phyloP scores from a whole-genome alignment of 2,888 invertebrate species.

The Sipha maydis region DNA sequence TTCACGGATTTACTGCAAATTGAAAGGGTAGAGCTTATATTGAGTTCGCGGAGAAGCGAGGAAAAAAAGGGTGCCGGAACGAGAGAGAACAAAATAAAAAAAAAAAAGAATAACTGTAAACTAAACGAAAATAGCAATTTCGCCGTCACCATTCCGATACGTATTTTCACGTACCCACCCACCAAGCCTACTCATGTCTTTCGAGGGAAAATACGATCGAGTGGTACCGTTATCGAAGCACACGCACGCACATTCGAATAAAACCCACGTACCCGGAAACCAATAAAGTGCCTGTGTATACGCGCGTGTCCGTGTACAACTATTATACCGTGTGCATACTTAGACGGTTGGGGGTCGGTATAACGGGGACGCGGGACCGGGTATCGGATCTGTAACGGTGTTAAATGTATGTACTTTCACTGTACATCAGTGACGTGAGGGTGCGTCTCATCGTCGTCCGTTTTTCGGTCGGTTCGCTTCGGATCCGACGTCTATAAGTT shows the following conservation, averaged over 20 bases:
- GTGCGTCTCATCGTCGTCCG: background rate
- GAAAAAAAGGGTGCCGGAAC: background rate
- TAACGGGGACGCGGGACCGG: background rate
- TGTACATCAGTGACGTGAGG: conserved; percentile 16
- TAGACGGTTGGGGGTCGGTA: background rate
- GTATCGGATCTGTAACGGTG: background rate
- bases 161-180: background rate
- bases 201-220: conserved; percentile 41
- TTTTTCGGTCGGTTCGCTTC: conserved; percentile 42
- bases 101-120: background rate
- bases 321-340: background rate
- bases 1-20: conserved; percentile 51
- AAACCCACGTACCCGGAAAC: conserved; percentile 31
- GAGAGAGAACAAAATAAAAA: background rate
- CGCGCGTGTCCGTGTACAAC: background rate
- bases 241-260: background rate
- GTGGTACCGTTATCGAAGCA: background rate
- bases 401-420: conserved; percentile 44
- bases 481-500: conserved; percentile 38
- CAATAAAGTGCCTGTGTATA: conserved; percentile 12
- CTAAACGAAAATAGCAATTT: conserved; percentile 33
- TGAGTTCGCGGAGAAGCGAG: background rate
- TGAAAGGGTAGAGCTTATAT: conserved; percentile 1
- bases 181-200: background rate
- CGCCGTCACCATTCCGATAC: background rate